A percentile compares a stretch with the other conserved stretches of the same genome.
Conservation (phyloP, 2,113 vertebrate genomes). For the Pavo muticus region DNA sequence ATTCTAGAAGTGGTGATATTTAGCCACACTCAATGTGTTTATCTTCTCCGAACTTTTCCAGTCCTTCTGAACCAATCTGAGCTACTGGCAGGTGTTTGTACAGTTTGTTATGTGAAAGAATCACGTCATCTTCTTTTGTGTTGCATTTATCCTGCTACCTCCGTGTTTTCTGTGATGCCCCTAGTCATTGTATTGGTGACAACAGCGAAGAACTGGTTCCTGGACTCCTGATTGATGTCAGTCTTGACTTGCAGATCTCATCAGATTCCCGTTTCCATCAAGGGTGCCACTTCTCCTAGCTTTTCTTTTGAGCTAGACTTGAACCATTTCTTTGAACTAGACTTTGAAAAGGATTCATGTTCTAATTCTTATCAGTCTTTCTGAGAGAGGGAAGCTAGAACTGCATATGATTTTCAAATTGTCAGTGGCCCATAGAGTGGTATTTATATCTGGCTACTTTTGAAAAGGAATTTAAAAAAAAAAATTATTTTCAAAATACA, state of each 20-base stretch:
- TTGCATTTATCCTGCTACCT: background rate
- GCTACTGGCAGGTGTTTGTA: background rate
- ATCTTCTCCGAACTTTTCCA: background rate
- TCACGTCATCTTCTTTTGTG: background rate
- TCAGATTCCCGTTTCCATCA: background rate
- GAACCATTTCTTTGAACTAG: background rate
- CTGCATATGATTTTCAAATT: background rate
- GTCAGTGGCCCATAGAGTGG: background rate
- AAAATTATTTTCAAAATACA: background rate
- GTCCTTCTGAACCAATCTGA: background rate
- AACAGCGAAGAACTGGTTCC: background rate
- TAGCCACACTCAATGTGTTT: background rate
- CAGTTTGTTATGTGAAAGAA: background rate
- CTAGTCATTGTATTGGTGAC: background rate
- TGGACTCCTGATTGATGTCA: background rate
- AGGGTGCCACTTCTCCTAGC: background rate
- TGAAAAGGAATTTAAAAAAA: background rate
- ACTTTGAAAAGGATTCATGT: background rate
- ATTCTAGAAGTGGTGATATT: background rate
- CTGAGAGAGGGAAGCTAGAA: background rate
- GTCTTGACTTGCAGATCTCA: background rate
- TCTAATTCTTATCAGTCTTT: background rate
- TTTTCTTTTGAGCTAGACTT: background rate
- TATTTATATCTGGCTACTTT: background rate
- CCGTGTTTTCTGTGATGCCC: background rate